Conservation (phyloP, 2,888 invertebrate genomes). For the Rhodophaea formosa region DNA sequence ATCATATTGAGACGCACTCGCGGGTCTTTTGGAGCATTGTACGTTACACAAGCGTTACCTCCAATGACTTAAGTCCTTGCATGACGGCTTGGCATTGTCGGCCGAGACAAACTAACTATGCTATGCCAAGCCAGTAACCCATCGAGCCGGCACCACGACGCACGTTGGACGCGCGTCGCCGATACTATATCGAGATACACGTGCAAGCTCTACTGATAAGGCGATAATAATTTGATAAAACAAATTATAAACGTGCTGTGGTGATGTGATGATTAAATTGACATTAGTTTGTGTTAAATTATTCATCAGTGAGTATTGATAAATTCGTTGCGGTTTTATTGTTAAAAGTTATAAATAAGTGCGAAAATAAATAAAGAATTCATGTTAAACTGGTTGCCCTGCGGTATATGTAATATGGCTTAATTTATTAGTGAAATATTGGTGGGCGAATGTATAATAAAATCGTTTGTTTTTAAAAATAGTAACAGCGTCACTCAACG, state of each 20-base stretch:
- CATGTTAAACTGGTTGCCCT: conserved; percentile 8
- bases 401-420: not conserved
- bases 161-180: not conserved
- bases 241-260: not conserved
- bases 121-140: conserved; percentile 5
- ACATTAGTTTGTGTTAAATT: not conserved
- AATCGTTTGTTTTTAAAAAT: not conserved
- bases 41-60: conserved; percentile 30
- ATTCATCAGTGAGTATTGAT: conserved; percentile 1
- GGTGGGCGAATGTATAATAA: not conserved
- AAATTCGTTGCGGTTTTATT: not conserved
- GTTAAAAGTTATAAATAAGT: not conserved
- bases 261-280: not conserved
- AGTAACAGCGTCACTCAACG: not conserved
- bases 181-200: not conserved
- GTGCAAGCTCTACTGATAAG: not conserved
- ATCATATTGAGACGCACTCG: conserved; percentile 1
- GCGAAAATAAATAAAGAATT: not conserved
- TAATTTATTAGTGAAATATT: not conserved
- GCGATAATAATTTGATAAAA: not conserved
- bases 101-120: conserved; percentile 8
- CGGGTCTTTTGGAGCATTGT: conserved; percentile 6
- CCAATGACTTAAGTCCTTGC: conserved; percentile 61
- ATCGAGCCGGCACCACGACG: conserved; percentile 1
- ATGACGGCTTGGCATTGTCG: conserved; percentile 42